Evolutionary conservation across 2,113 vertebrate genomes (phyloP), one percentile per base, ranked within the genome.

Genomic region (Pipa parva): DNA sequence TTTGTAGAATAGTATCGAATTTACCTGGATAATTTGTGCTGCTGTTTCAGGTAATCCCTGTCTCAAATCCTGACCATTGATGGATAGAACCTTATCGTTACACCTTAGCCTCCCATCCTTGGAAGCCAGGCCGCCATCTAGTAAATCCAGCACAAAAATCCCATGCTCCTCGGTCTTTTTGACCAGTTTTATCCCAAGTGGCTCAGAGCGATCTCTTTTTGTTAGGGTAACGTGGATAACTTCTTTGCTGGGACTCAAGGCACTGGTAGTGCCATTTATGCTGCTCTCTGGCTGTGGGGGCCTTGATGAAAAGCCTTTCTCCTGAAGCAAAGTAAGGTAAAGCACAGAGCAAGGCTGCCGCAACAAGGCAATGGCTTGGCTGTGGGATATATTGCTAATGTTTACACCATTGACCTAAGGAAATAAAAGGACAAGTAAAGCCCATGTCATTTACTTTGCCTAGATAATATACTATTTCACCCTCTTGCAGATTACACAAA

Each of bases 1-100:
- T n/a, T n/a, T n/a, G n/a, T n/a, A n/a, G n/a, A n/a, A n/a, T 12
- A 63, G n/a, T n/a, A n/a, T n/a, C n/a, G n/a, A n/a, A n/a, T n/a
- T 75, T 83, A 95, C 94, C 94, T 95, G 94, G 76, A 97, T 97
- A 63, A 96, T 95, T 76, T 94, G 92, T 2, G 94, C 94, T 3
- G 94, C 93, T 1, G 89, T 90, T 82, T 97, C 94, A 0, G 94
- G 94, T 2, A 92, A 95, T 17, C 93, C 94, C 50, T 94, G 93
- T 51, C 90, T 88, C 73, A 97, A 80, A 83, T 97, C 91, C 1
- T 94, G 92, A 4, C 93, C 92, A 1, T 96, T 96, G 74, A 97
- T 96, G 45, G 90, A 92, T 62, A 97, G 74, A 12, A 97, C 94
- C 66, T 92, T 91, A 78, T 97, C 94, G 15, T 90, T 93, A 73